These are phyloP conservation scores for Phaonia tiefii DNA, from an alignment of 2,888 invertebrate genomes.

Conservation along the genomic window DNA sequence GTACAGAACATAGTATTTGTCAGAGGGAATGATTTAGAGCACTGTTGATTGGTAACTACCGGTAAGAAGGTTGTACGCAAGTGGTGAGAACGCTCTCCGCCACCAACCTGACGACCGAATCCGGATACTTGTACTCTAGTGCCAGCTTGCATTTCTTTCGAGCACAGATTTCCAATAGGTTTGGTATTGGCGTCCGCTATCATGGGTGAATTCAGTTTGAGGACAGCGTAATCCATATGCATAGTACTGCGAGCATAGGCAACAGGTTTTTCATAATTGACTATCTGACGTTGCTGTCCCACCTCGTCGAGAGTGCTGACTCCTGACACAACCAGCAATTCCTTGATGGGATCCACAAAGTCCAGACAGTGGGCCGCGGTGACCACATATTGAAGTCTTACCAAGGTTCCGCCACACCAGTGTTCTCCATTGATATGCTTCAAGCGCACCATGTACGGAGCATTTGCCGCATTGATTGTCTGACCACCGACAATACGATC, in stretches of 20 bases:
- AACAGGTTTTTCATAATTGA: not conserved
- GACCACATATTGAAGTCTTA: not conserved
- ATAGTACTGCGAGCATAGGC: not conserved
- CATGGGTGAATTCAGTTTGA: conserved; percentile 1
- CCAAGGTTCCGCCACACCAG: not conserved
- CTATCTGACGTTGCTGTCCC: too few species aligned
- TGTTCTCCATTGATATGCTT: not conserved
- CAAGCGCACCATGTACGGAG: not conserved
- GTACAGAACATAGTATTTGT: not conserved
- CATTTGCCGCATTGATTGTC: not conserved
- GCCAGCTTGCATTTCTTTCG: not conserved
- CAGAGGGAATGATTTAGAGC: not conserved
- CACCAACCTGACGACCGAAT: not conserved
- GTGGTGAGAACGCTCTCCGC: not conserved
- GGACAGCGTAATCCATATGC: not conserved
- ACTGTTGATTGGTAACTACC: not conserved
- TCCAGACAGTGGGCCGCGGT: conserved; percentile 21
- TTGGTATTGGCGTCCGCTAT: too few species aligned
- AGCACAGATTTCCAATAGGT: not conserved
- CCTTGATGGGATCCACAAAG: not conserved
- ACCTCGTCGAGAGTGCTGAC: not conserved
- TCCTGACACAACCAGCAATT: not conserved
- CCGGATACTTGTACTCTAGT: not conserved
- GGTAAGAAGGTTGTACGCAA: not conserved
- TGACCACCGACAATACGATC: not conserved